These are phyloP conservation scores for Liodrosophila aerea DNA, from an alignment of 2,888 invertebrate genomes.

Conservation along the genomic window DNA sequence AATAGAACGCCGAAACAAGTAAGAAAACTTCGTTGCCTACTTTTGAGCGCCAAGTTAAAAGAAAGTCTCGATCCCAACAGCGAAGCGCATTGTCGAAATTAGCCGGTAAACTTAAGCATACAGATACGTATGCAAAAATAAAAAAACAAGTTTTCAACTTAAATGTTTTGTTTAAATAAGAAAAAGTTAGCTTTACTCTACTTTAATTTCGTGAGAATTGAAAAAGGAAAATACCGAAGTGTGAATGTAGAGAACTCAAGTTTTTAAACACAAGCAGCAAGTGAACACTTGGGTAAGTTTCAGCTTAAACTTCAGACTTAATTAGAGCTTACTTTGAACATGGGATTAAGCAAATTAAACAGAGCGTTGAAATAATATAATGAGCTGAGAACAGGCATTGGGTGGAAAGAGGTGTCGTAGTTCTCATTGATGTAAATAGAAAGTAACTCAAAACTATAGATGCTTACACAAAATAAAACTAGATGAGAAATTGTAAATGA, in stretches of 20 bases:
- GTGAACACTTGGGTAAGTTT: slow-evolving; percentile 38
- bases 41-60: slow-evolving; percentile 46
- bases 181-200: background rate
- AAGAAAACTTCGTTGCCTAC: slow-evolving; percentile 27
- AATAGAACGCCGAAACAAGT: slow-evolving; percentile 16
- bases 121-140: slow-evolving; percentile 10
- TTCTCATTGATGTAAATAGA: too few relatives aligned
- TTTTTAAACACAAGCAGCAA: slow-evolving; percentile 14
- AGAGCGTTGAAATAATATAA: slow-evolving; percentile 2
- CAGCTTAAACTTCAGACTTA: slow-evolving; percentile 25
- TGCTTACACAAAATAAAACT: too few relatives aligned
- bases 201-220: slow-evolving; percentile 30
- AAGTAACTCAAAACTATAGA: too few relatives aligned
- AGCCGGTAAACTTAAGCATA: slow-evolving; percentile 39
- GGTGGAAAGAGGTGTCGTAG: background rate
- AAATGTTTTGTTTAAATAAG: background rate
- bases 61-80: slow-evolving; percentile 18
- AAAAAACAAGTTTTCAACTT: slow-evolving; percentile 6
- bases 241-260: slow-evolving; percentile 6
- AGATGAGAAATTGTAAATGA: too few relatives aligned
- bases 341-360: slow-evolving; percentile 26
- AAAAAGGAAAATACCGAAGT: slow-evolving; percentile 14
- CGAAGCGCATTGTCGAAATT: background rate
- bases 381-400: background rate
- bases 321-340: slow-evolving; percentile 29